Conservation (phyloP, 2,797 vertebrate species). For the Eulemur coronatus region DNA sequence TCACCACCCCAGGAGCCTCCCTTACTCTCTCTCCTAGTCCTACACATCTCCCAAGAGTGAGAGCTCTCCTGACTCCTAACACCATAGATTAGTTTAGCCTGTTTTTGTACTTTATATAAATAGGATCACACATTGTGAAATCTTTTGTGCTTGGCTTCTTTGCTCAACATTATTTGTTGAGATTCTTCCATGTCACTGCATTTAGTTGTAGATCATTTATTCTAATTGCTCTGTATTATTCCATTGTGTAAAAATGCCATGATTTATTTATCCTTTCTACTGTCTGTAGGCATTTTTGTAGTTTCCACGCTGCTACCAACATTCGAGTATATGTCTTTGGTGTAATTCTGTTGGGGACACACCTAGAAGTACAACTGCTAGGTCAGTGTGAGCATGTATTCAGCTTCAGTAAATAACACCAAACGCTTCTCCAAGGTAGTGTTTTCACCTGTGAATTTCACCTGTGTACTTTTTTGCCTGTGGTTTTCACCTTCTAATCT, state of each 20-base stretch:
- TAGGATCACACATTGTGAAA: conserved; percentile 3
- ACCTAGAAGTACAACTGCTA: neutral
- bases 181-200: conserved; percentile 31
- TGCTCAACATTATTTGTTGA: conserved; percentile 46
- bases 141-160: conserved; percentile 50
- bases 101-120: conserved; percentile 44
- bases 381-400: neutral
- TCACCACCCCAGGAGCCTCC: neutral
- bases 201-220: conserved; percentile 52
- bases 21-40: neutral
- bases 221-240: conserved; percentile 57
- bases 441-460: neutral
- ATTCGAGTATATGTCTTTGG: neutral
- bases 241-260: conserved; percentile 47
- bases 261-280: conserved; percentile 37
- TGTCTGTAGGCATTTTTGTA: neutral
- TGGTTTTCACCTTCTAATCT: neutral
- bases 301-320: neutral
- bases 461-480: neutral
- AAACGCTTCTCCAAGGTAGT: neutral
- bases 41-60: neutral
- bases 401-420: neutral
- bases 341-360: neutral
- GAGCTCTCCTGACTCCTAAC: neutral
- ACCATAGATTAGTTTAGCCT: neutral